Base-by-base conservation (phyloP, 2,888 invertebrate genomes). In the Tiliacea citrago region DNA sequence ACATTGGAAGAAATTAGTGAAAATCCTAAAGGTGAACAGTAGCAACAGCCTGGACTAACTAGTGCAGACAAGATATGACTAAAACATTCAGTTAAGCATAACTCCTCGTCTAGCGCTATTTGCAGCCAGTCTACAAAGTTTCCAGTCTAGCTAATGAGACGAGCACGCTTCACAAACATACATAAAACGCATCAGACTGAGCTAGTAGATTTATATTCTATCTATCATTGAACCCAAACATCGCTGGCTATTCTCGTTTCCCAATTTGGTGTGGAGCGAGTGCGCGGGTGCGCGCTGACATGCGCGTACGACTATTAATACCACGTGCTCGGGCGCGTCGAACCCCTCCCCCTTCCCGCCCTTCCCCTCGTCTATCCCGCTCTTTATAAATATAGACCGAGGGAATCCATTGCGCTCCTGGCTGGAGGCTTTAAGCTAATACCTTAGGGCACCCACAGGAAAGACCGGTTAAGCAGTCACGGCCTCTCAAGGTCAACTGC, bases 291-390 rank as follows among this genome's bases (percentile, higher is more conserved):
- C 86, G 85, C 83, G 89, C 92, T 90, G 91, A 92, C 93, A 92
- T 93, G 94, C 94, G 94, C 92, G 85, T 88, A 93, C 93, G 91
- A 90, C 95, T 96, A 96, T 96, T 95, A 93, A 95, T 96, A 95
- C 92, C 93, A 94, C 93, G 94, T 94, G 94, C 93, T 92, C 84
- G 88, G 68, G 77, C 83, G 76, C 74, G 77, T 77, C 83, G 68
- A 68, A 69, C 75, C 86, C 86, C 81, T 55, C 80, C 66, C 10
- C 45, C 18, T 9, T 87, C 87, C 82, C 77, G 86, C 79, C 87
- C 80, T 45, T n/a, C 65, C 51, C 77, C 81, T 87, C 88, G 86
- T 88, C 91, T 91, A 92, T 92, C 91, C 91, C 90, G 90, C 88
- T 79, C 75, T 88, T 87, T 93, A 93, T 93, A 95, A 93, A 95